Conservation (phyloP, 1,140 invertebrate species). For the Neodiprion fabricii region DNA sequence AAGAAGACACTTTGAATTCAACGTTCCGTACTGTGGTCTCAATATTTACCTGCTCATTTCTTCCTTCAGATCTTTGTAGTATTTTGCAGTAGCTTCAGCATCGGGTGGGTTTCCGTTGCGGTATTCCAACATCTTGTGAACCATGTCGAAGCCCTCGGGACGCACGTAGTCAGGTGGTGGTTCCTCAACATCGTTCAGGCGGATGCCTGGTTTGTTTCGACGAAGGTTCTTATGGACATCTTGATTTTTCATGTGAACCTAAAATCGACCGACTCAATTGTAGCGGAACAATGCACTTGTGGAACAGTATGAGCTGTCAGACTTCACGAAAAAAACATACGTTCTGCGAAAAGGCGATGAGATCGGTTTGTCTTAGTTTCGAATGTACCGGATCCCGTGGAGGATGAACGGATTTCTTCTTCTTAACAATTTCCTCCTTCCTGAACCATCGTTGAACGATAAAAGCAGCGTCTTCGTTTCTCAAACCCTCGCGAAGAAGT, state of each 20-base stretch:
- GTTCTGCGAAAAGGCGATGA: slow-evolving; percentile 62
- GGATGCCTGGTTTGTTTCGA: slow-evolving; percentile 68
- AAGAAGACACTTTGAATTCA: not conserved
- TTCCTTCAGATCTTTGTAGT: slow-evolving; percentile 61
- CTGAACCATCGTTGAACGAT: slow-evolving; percentile 59
- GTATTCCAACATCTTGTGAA: slow-evolving; percentile 61
- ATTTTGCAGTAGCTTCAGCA: slow-evolving; percentile 57
- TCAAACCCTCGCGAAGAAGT: slow-evolving; percentile 57
- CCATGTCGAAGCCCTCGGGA: slow-evolving; percentile 68
- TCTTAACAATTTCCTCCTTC: slow-evolving; percentile 42
- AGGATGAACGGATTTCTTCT: slow-evolving; percentile 32
- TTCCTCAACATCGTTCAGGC: slow-evolving; percentile 62
- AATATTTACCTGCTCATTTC: slow-evolving; percentile 64
- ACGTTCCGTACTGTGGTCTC: not conserved
- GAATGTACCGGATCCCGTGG: slow-evolving; percentile 48
- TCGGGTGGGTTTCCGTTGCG: slow-evolving; percentile 51
- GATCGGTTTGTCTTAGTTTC: slow-evolving; percentile 57
- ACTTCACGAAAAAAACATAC: slow-evolving; percentile 46
- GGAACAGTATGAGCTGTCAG: slow-evolving; percentile 63
- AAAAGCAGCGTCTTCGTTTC: slow-evolving; percentile 59
- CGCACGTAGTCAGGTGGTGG: slow-evolving; percentile 65
- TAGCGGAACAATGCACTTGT: slow-evolving; percentile 5
- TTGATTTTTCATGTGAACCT: slow-evolving; percentile 75
- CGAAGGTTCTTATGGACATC: slow-evolving; percentile 73
- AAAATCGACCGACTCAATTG: slow-evolving; percentile 29